Evolutionary conservation across 2,888 invertebrate species (phyloP).

Genomic region (Nemotelus nigrinus): DNA sequence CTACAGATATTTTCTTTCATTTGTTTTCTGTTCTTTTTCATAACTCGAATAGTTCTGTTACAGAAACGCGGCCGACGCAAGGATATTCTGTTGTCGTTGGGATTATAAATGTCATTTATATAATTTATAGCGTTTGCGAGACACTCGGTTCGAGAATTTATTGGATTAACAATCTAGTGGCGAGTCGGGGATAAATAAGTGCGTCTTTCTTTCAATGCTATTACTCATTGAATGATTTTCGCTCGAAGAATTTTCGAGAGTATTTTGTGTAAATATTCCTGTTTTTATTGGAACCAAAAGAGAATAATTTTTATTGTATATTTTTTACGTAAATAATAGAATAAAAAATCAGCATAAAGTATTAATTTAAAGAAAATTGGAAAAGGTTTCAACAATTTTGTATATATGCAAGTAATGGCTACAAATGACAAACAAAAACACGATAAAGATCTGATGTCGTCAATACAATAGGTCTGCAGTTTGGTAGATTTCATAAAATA

Average conservation of each 20-base stretch:
- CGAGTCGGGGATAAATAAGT: not conserved
- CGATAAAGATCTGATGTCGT: no score
- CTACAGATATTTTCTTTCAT: not conserved
- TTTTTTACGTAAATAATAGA: no score
- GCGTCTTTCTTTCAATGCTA: not conserved
- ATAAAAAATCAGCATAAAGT: no score
- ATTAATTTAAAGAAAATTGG: no score
- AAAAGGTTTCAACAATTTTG: no score
- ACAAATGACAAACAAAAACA: no score
- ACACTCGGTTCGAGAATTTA: conserved; percentile 28
- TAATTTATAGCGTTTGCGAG: conserved; percentile 47
- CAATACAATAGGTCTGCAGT: no score
- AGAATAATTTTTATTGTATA: no score
- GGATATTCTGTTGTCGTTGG: conserved; percentile 49
- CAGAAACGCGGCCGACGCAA: conserved; percentile 12
- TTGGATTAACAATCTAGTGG: conserved; percentile 12
- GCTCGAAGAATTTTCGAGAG: not conserved
- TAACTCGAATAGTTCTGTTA: conserved; percentile 23
- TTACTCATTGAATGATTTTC: not conserved
- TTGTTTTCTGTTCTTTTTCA: conserved; percentile 19
- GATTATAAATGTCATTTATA: conserved; percentile 51
- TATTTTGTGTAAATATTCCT: not conserved
- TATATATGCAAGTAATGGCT: no score
- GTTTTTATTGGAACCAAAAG: no score
- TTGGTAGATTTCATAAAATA: no score